phyloP scores from a whole-genome alignment of 2,113 vertebrate genomes.

The Mobula birostris region DNA sequence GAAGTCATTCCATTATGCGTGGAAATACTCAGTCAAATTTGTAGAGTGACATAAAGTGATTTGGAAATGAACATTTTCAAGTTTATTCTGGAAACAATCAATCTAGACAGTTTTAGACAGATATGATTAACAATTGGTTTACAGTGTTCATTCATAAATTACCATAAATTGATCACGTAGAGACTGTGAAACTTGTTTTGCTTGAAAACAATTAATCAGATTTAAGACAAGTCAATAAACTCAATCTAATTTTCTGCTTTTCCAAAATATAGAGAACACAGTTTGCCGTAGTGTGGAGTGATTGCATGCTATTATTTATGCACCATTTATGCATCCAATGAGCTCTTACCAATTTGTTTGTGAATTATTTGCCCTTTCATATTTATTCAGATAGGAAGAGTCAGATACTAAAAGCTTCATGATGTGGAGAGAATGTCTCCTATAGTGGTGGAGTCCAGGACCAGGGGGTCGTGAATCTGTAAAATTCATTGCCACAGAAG shows the following conservation, averaged over 20 bases:
- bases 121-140: not conserved
- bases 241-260: not conserved
- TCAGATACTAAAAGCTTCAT: not conserved
- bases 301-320: not conserved
- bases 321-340: too few relatives aligned
- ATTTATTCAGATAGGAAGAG: not conserved
- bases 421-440: too few relatives aligned
- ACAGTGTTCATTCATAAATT: not conserved
- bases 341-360: not conserved
- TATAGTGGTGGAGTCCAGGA: too few relatives aligned
- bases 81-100: too few relatives aligned
- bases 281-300: not conserved
- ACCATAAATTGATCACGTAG: not conserved
- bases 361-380: not conserved
- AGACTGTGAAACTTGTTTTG: not conserved
- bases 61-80: too few relatives aligned
- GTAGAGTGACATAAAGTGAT: too few relatives aligned
- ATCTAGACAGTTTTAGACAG: too few relatives aligned
- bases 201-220: not conserved
- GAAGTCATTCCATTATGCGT: too few relatives aligned
- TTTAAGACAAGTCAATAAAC: not conserved
- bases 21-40: too few relatives aligned
- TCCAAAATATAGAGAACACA: not conserved
- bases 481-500: too few relatives aligned
- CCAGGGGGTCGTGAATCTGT: too few relatives aligned